phyloP scores from a whole-genome alignment of 2,113 vertebrate genomes.

The Phrynosoma platyrhinos region DNA sequence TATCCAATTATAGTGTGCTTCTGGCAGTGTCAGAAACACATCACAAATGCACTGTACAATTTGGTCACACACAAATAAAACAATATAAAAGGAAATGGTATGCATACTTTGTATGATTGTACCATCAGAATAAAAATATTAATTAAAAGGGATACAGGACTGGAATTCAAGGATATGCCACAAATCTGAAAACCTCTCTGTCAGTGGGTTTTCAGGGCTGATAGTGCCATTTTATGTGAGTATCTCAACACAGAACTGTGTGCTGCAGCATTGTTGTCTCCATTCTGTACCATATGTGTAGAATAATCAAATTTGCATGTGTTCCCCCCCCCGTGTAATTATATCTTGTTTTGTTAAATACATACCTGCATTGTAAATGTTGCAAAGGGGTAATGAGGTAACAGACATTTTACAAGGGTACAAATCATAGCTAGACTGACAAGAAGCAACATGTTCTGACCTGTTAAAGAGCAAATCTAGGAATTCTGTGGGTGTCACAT shows the following conservation, averaged over 20 bases:
- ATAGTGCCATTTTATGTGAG: neutral
- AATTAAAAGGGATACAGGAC: neutral
- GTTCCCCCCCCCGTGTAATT: neutral
- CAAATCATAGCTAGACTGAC: neutral
- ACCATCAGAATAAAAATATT: neutral
- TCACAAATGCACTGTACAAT: neutral
- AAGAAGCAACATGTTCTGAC: neutral
- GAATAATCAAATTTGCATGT: neutral
- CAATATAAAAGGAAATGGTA: too few relatives aligned
- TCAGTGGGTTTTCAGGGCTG: too few relatives aligned
- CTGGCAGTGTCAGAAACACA: neutral
- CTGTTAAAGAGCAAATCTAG: neutral
- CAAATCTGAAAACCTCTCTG: too few relatives aligned
- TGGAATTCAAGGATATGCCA: neutral
- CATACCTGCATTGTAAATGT: too few relatives aligned
- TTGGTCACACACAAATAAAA: neutral
- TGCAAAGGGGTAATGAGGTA: neutral
- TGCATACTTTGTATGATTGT: too few relatives aligned
- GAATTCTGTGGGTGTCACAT: neutral
- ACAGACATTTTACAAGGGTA: neutral
- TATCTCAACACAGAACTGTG: neutral
- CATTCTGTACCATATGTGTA: neutral
- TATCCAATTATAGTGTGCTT: neutral
- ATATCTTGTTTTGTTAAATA: neutral
- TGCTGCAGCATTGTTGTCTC: neutral